A percentile compares a stretch with the other conserved stretches of the same genome.
phyloP scores from a whole-genome alignment of 2,113 vertebrate genomes.

The Brevimyrus niger region DNA sequence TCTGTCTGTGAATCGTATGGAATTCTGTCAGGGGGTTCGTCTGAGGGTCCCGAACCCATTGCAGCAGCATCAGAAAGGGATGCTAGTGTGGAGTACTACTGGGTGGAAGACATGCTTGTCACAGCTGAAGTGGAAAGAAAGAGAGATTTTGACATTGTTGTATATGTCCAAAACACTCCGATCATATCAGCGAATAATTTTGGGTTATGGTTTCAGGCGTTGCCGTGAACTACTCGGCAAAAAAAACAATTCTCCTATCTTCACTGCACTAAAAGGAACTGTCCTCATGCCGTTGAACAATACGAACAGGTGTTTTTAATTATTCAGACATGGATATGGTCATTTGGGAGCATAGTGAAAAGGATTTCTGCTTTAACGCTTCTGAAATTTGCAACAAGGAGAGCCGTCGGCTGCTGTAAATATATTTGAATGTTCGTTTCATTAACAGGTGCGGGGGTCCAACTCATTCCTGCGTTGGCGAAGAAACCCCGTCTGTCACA shows the following conservation, averaged over 20 bases:
- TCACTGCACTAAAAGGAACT: not conserved
- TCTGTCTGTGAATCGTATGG: constrained; percentile 3
- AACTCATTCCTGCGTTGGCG: not conserved
- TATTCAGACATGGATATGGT: not conserved
- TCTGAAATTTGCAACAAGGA: constrained; percentile 3
- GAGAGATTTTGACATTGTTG: not conserved
- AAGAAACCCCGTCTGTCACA: not conserved
- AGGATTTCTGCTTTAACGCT: constrained; percentile 7
- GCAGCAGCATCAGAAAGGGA: not conserved
- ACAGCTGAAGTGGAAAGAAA: not conserved
- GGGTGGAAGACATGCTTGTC: constrained; percentile 1
- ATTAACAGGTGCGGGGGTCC: constrained; percentile 13
- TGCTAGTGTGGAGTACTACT: constrained; percentile 11
- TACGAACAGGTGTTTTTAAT: not conserved
- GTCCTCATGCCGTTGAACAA: not conserved
- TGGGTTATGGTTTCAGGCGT: not conserved
- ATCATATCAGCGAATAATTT: not conserved
- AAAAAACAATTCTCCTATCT: not conserved
- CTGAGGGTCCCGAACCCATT: not conserved
- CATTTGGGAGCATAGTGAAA: not conserved
- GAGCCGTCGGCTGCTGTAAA: not conserved
- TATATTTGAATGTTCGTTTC: constrained; percentile 10
- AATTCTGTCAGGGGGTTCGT: constrained; percentile 14
- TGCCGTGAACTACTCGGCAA: not conserved
- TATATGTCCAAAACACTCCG: not conserved